A percentile compares a stretch with the other conserved stretches of the same genome.
phyloP scores from a whole-genome alignment of 1,140 invertebrate genomes.

The Zaprionus ornatus region DNA sequence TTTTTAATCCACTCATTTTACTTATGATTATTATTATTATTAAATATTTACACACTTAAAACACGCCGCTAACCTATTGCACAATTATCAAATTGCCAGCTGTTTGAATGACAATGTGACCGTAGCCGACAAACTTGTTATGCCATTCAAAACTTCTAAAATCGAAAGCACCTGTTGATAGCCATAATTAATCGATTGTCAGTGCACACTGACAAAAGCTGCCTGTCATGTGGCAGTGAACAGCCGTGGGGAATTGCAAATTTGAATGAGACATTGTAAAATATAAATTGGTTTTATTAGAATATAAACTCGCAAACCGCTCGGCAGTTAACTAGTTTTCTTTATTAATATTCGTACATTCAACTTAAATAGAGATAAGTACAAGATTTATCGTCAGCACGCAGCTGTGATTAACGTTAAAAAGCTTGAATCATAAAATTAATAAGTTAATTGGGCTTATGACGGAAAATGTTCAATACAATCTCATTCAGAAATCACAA shows the following conservation, averaged over 20 bases:
- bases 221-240: neutral
- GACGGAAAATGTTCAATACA: conserved; percentile 44
- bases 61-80: conserved; percentile 21
- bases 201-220: neutral
- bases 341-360: conserved; percentile 40
- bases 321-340: conserved; percentile 35
- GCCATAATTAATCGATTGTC: neutral
- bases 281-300: neutral
- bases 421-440: conserved; percentile 38
- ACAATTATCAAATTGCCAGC: conserved; percentile 33
- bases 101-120: conserved; percentile 19
- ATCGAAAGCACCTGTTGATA: neutral
- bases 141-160: neutral
- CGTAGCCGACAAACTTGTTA: neutral
- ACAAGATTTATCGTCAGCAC: conserved; percentile 35
- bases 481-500: conserved; percentile 56
- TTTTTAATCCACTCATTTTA: conserved; percentile 45
- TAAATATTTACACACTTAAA: conserved; percentile 40
- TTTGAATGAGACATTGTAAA: neutral
- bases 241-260: neutral
- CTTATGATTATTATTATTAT: conserved; percentile 51
- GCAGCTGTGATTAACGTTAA: conserved; percentile 35
- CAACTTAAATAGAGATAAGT: conserved; percentile 40
- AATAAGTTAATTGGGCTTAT: conserved; percentile 57
- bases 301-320: conserved; percentile 24